These are phyloP conservation scores for Paracentrotus lividus DNA, from an alignment of 53 echinoderm and acorn worm genomes.

Conservation along the genomic window DNA sequence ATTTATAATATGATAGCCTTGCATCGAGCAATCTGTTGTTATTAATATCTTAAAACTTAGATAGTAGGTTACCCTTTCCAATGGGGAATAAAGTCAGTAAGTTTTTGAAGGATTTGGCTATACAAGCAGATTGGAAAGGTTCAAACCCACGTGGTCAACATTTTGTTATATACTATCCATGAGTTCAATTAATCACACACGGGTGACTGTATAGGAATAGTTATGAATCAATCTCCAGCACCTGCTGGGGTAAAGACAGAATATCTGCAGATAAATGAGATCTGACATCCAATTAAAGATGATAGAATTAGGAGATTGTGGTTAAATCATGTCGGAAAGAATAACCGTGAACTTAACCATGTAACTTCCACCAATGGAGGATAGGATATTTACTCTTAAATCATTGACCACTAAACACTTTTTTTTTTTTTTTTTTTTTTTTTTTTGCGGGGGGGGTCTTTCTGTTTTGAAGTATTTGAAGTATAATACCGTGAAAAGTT, in stretches of 20 bases:
- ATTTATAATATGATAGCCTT: neutral
- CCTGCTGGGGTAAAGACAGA: neutral
- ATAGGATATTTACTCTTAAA: neutral
- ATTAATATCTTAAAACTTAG: neutral
- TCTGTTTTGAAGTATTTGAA: too few relatives aligned
- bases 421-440: too few relatives aligned
- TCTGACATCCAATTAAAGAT: neutral
- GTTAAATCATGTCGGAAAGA: neutral
- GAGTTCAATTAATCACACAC: neutral
- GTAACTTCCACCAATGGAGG: neutral
- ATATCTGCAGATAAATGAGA: neutral
- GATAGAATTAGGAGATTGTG: conserved; percentile 6
- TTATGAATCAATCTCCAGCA: neutral
- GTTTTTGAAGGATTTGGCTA: neutral
- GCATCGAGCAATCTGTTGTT: neutral
- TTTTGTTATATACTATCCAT: neutral
- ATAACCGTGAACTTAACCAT: neutral
- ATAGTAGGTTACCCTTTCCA: neutral
- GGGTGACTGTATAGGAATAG: neutral
- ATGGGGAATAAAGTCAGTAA: neutral
- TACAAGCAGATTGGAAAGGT: neutral
- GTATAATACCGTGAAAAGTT: too few relatives aligned
- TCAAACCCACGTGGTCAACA: neutral
- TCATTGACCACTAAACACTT: neutral
- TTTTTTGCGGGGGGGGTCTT: too few relatives aligned